A percentile compares a stretch with the other conserved stretches of the same genome.
These are phyloP conservation scores for Pachycephus smyrnensis DNA, from an alignment of 2,888 invertebrate genomes.

Conservation along the genomic window DNA sequence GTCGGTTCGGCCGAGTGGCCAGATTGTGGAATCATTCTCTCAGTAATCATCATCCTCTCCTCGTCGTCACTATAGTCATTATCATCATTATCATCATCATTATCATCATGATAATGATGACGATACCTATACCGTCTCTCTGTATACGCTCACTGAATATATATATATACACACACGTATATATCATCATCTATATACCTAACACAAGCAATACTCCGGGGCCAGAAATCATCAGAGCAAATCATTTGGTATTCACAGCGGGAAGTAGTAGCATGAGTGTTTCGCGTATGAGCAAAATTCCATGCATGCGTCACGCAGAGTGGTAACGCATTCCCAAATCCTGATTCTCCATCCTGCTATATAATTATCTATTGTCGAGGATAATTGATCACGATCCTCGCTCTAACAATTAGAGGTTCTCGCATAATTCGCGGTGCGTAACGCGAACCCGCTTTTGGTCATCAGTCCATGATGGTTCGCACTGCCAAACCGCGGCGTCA, in stretches of 20 bases:
- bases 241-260: conserved; percentile 53
- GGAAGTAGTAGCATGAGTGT: conserved; percentile 30
- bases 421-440: conserved; percentile 20
- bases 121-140: neutral
- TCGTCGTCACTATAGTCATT: conserved; percentile 10
- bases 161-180: neutral
- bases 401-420: conserved; percentile 32
- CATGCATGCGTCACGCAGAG: neutral
- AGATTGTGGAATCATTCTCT: neutral
- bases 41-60: neutral
- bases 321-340: conserved; percentile 19
- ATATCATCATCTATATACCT: neutral
- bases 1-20: conserved; percentile 8
- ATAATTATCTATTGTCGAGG: conserved; percentile 41
- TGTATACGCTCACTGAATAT: neutral
- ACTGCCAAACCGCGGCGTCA: conserved; percentile 8
- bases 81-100: conserved; percentile 19
- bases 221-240: conserved; percentile 51
- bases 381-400: conserved; percentile 43
- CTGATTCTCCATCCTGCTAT: conserved; percentile 25
- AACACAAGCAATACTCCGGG: conserved; percentile 1
- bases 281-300: neutral
- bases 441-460: conserved; percentile 10
- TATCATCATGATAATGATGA: conserved; percentile 14
- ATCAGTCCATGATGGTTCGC: neutral